Evolutionary conservation across 2,888 invertebrate genomes (phyloP).

Genomic region (Nymphalis c-album): DNA sequence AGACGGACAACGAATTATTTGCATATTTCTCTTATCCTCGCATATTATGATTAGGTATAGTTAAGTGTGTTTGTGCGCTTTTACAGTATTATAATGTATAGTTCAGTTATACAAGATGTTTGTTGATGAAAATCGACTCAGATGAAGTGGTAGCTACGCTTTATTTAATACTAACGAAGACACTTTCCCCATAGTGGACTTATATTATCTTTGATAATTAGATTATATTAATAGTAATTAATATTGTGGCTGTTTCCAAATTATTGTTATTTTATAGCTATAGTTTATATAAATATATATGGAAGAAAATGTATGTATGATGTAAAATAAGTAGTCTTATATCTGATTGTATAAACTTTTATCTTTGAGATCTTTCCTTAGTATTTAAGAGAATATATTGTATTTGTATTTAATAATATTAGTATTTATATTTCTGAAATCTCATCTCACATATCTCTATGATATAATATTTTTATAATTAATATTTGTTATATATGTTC

Average conservation of each 20-base stretch:
- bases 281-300: no score
- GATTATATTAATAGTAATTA: neutral
- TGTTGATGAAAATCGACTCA: neutral
- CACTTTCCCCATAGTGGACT: constrained; percentile 3
- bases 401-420: no score
- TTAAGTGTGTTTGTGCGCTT: constrained; percentile 9
- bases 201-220: neutral
- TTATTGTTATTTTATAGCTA: neutral
- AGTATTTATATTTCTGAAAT: no score
- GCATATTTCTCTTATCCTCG: constrained; percentile 10
- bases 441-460: no score
- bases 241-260: neutral
- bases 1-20: constrained; percentile 8
- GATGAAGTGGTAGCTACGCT: neutral
- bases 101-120: neutral
- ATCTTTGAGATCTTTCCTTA: no score
- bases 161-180: neutral
- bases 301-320: no score
- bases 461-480: no score
- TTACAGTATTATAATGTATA: constrained; percentile 6
- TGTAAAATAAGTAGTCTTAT: no score
- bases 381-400: no score
- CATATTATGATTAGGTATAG: neutral
- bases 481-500: no score
- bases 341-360: no score